Evolutionary conservation across 1,140 invertebrate genomes (phyloP), one percentile per base, ranked within the genome.

Genomic region (Gryllus bimaculatus): DNA sequence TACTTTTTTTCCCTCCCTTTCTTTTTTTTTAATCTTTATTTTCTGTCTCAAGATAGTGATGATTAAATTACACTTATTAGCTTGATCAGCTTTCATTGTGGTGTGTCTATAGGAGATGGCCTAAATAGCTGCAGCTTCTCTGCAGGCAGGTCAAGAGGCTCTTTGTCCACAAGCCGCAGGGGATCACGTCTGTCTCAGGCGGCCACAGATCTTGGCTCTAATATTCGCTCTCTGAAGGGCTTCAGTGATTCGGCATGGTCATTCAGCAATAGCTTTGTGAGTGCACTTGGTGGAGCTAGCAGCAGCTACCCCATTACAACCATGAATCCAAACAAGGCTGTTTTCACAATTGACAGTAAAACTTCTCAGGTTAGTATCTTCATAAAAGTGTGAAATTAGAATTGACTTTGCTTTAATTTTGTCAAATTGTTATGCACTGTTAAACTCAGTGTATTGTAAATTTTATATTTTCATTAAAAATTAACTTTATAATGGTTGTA

Each of bases 251-350:
- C 76, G 10, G 76, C 76, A 7, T 77, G 76, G 76, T 77, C 76
- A 47, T 77, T 77, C 76, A 77, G 76, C 47, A 77, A 48, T n/a
- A 77, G 76, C 76, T 77, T 77, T 77, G 76, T 77, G 8, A 77
- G 76, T 77, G 76, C 76, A 48, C 15, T 77, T 77, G 76, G 76
- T 8, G 47, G 47, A n/a, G 48, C 47, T 77, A 77, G 76, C 18
- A 48, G 10, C 48, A 54, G 76, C 48, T 77, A 48, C n/a, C 76
- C 76, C 8, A 77, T 10, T 21, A 48, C 47, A 6, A 47, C 76
- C 20, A 77, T 77, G 48, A 77, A 77, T n/a, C 76, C 76, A 5
- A 77, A 77, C 76, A 77, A 77, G 48, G 76, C 76, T 8, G n/a
- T 77, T 12, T 77, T 77, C 48, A 77, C 76, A 20, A 77, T 77